Evolutionary conservation across 2,113 vertebrate genomes (phyloP), one percentile per base, ranked within the genome.

Genomic region (Ammodytes dubius): DNA sequence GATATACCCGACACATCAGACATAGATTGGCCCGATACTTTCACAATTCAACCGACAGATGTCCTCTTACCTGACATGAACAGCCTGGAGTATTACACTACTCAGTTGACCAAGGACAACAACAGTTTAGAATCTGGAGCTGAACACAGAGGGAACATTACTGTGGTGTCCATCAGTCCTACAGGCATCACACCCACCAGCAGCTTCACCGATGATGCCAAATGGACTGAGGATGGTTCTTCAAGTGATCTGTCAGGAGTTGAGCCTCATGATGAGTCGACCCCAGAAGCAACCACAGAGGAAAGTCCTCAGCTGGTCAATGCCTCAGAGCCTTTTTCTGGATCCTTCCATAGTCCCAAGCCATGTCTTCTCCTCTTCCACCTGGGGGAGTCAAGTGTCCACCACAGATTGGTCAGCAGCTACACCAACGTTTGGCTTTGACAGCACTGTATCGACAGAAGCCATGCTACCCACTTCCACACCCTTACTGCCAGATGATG

Each of bases 51-150:
- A 49, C 95, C 95, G 0, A 96, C 95, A 0, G 94, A 95, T 68
- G 91, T 95, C 47, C 95, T 96, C 9, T 85, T 96, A 73, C 95
- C 95, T 7, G 95, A 96, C 43, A 96, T 96, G 95, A 96, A 96
- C 89, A 96, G 95, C 69, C 85, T 95, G 77, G 95, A 96, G 77
- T 96, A 94, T 79, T 95, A 95, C 87, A 95, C 93, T 72, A 95
- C 89, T 67, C 94, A 95, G 78, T 58, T 93, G 82, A 89, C 82
- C 61, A 95, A 93, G 87, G 93, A 88, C 10, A 93, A 90, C 84
- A 79, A 73, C 65, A 84, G 64, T 70, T 87, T 88, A 13, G 83
- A 73, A 45, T 10, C 13, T 5, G 74, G 12, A 60, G 90, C 83
- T 61, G 93, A 95, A 70, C 91, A 94, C 27, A 81, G 80, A 13